These are phyloP conservation scores for Misgurnus mizolepis DNA, from an alignment of 2,113 vertebrate genomes.

Conservation along the genomic window DNA sequence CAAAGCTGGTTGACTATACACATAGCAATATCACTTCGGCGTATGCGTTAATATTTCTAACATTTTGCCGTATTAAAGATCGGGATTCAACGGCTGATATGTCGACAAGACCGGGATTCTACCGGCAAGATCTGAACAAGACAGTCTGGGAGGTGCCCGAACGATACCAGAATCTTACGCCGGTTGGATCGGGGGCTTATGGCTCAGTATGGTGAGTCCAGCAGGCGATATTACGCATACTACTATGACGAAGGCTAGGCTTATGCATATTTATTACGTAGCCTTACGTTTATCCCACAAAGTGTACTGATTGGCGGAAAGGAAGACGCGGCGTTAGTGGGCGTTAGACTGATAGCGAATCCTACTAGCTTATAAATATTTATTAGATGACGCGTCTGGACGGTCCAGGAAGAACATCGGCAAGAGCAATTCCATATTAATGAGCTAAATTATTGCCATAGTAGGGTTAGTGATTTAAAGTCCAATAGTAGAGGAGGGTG, in stretches of 20 bases:
- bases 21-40: not conserved
- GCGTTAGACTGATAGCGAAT: not conserved
- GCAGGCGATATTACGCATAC: not conserved
- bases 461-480: conserved; percentile 1
- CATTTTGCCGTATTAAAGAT: not conserved
- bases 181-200: conserved; percentile 94
- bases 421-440: not conserved
- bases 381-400: not conserved
- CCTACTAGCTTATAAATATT: not conserved
- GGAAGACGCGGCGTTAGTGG: not conserved
- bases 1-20: not conserved
- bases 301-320: not conserved
- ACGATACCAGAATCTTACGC: conserved; percentile 93
- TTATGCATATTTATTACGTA: not conserved
- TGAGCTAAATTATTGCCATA: not conserved
- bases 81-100: conserved; percentile 50
- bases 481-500: conserved; percentile 2
- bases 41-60: not conserved
- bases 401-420: conserved; percentile 15
- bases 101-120: conserved; percentile 85
- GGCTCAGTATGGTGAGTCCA: conserved; percentile 92
- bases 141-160: conserved; percentile 97
- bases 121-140: conserved; percentile 96
- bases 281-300: not conserved
- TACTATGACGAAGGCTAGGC: conserved; percentile 13